phyloP scores from a whole-genome alignment of 2,888 invertebrate genomes.

The Odontocerum albicorne region DNA sequence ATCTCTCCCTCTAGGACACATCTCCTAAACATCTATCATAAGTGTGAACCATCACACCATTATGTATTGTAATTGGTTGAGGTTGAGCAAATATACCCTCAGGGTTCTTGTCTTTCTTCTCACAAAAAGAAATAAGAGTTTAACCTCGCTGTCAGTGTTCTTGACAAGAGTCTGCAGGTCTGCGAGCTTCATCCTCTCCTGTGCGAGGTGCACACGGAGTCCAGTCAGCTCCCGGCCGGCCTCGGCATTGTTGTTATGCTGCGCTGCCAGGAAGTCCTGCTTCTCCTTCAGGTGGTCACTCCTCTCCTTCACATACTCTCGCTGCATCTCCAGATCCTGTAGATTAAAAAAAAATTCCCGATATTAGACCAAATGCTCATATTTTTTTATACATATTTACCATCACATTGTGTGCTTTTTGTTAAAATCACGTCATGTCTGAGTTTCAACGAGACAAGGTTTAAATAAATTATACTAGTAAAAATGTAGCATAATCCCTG shows the following conservation, averaged over 20 bases:
- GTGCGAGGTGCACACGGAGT: constrained; percentile 46
- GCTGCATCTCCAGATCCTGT: constrained; percentile 57
- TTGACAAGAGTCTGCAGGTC: constrained; percentile 44
- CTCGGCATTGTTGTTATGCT: constrained; percentile 60
- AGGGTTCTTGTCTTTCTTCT: background rate
- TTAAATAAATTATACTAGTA: no score
- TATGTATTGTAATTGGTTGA: no score
- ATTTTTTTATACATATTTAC: no score
- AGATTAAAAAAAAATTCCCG: background rate
- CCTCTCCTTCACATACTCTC: constrained; percentile 50
- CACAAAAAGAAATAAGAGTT: no score
- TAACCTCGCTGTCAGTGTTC: constrained; percentile 19
- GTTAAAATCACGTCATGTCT: no score
- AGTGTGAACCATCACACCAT: no score
- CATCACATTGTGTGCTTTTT: no score
- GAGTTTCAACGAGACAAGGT: no score
- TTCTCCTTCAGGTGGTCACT: constrained; percentile 60
- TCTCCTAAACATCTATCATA: no score
- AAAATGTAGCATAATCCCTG: no score
- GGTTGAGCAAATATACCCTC: no score
- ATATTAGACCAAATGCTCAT: background rate
- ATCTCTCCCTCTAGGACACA: no score
- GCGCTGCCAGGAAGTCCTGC: constrained; percentile 61
- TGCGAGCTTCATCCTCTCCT: constrained; percentile 44
- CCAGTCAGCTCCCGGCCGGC: constrained; percentile 47